Percentiles rank a stretch among this genome's conserved stretches.
phyloP scores from a whole-genome alignment of 2,888 invertebrate genomes.

The Rhopalosiphum nymphaeae region DNA sequence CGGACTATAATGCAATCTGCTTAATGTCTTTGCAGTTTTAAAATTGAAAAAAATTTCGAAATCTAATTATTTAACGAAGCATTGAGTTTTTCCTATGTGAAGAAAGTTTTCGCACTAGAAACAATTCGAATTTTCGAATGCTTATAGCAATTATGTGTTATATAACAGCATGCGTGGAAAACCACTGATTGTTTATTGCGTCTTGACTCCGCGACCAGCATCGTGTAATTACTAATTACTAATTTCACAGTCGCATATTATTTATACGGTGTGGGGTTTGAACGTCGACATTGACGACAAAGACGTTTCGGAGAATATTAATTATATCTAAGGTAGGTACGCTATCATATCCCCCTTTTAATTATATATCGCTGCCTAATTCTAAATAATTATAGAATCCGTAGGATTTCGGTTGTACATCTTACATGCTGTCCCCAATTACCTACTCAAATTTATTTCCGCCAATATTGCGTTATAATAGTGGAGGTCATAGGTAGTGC shows the following conservation, averaged over 20 bases:
- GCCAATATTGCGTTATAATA: not conserved
- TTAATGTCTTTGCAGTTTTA: not conserved
- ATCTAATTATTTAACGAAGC: not conserved
- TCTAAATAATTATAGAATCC: slow-evolving; percentile 17
- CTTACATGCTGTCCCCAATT: slow-evolving; percentile 19
- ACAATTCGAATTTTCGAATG: not conserved
- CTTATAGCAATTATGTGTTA: not conserved
- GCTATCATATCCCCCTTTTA: not conserved
- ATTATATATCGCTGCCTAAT: slow-evolving; percentile 17
- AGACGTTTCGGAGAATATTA: slow-evolving; percentile 10
- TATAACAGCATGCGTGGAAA: not conserved
- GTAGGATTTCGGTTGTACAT: slow-evolving; percentile 10
- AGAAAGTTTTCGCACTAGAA: not conserved
- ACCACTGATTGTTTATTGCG: slow-evolving; percentile 2
- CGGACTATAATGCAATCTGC: not conserved
- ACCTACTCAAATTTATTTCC: not conserved
- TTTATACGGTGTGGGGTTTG: not conserved
- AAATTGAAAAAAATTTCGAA: not conserved
- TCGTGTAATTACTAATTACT: not conserved
- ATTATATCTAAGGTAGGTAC: not conserved
- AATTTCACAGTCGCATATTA: not conserved
- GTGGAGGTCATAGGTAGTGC: not conserved
- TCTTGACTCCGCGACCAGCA: not conserved
- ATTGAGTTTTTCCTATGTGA: not conserved
- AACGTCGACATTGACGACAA: not conserved